These are phyloP conservation scores for Platygyra sinensis DNA, from an alignment of 64 coral and sea anemone species.

Conservation along the genomic window DNA sequence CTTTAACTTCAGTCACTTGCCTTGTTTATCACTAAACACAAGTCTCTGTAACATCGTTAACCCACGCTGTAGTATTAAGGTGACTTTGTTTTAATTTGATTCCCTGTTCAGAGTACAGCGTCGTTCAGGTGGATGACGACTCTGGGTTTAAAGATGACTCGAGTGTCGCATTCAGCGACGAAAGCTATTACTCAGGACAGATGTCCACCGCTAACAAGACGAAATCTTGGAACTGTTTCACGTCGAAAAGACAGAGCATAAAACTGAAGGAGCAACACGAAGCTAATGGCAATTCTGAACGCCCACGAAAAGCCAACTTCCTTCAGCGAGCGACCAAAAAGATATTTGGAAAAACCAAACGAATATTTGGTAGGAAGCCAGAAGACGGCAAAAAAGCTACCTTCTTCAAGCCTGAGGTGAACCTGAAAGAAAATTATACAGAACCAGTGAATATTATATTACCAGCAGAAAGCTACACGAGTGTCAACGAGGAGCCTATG, in stretches of 20 bases:
- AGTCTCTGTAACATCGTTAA: not conserved
- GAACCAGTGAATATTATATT: slow-evolving; percentile 20
- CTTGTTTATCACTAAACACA: not conserved
- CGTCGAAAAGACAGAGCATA: not conserved
- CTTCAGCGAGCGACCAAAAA: slow-evolving; percentile 16
- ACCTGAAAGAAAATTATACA: slow-evolving; percentile 7
- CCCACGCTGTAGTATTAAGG: too few relatives aligned
- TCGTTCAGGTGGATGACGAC: slow-evolving; percentile 28
- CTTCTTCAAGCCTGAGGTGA: not conserved
- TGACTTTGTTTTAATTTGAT: not conserved
- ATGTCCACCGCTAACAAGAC: not conserved
- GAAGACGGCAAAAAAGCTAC: not conserved
- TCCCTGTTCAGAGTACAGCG: not conserved
- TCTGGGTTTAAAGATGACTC: slow-evolving; percentile 42
- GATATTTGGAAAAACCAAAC: slow-evolving; percentile 35
- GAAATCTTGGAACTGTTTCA: not conserved
- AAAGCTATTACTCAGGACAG: not conserved
- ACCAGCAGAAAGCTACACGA: slow-evolving; percentile 14
- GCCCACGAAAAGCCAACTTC: not conserved
- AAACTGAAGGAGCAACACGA: not conserved
- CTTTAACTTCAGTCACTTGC: not conserved
- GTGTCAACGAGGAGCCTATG: slow-evolving; percentile 11
- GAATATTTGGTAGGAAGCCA: slow-evolving; percentile 10
- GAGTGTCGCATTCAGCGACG: slow-evolving; percentile 4
- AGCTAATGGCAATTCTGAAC: not conserved